Base-by-base conservation (phyloP, 1,140 invertebrate genomes). In the Procambarus virginalis region DNA sequence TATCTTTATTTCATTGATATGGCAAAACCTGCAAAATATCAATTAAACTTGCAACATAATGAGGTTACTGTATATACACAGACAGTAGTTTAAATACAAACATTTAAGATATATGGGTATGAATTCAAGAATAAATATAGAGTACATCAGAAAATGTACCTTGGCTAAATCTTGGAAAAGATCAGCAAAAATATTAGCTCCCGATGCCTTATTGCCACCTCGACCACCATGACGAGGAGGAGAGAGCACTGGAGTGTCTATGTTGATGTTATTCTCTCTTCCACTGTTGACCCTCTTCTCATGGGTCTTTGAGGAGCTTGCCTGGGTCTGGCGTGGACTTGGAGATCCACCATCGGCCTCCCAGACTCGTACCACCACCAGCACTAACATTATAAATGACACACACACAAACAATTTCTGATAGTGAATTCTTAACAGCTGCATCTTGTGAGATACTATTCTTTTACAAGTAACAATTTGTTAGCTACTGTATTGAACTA, bases 361-460 rank as follows among this genome's bases (percentile, higher is more conserved):
- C 87, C 87, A 89, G 10, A 89, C 82, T 12, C 76, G 73, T 58
- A 89, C 81, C 75, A 89, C 81, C 75, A 89, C 87, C 34, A 89
- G n/a, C 70, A 89, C 82, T 48, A 89, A 45, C 80, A 78, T 89
- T 22, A 89, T 49, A 89, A 84, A 89, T 9, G 81, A 89, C 51
- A 89, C 45, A 77, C 87, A 89, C 55, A 89, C n/a, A 49, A 89
- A 89, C n/a, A 89, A 46, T 20, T 89, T 89, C 76, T 89, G 87
- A 58, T 89, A 89, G 49, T 89, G 87, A 77, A 89, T 89, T 34
- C 87, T 70, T 78, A 89, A 78, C 34, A 89, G 87, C 80, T 89
- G 87, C 87, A 89, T 89, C 46, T 64, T 89, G 87, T 34, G 17
- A 55, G 46, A 22, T 81, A n/a, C 0, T 10, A n/a, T 82, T 68